Base-by-base conservation (phyloP, 2,888 invertebrate species). In the Polymixis flavicincta region DNA sequence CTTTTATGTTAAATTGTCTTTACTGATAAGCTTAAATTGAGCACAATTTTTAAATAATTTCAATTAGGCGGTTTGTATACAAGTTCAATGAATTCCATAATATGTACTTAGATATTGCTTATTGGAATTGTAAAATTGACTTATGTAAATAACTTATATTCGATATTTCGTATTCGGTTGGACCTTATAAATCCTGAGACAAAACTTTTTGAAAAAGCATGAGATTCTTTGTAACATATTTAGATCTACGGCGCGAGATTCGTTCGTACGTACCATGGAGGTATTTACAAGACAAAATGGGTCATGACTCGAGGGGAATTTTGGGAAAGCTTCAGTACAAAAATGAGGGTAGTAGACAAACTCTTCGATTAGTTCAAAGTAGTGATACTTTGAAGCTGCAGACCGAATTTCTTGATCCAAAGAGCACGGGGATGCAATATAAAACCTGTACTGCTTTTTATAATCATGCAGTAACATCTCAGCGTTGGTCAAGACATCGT, bases 291-390 rank as follows among this genome's bases (percentile, higher is more conserved):
- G 28, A 84, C 96, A 96, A 80, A 84, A 92, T 76, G 94, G 93
- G 77, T 96, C 96, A 42, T 88, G 90, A 22, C 65, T 85, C 32
- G 87, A 84, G 0, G 96, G 96, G 59, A 97, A 94, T 64, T 96
- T 96, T 0, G 98, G 98, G 73, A 98, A 96, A 1, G 98, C 98
- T 93, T 98, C 98, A 0, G 97, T 97, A 61, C 98, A 98, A 77
- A 98, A 94, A 93, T 98, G 98, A 0, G 98, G 98, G 95, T 97
- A 98, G 93, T 98, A 98, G 0, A 96, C 96, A 71, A 96, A 95
- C 4, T 97, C 94, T 81, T 97, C 94, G 48, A 95, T 93, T 78
- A 97, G 91, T 84, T 95, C 93, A 65, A 97, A 92, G 71, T 96
- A 93, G 55, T 94, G 89, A 82, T 96, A 95, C 80, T 95, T 91